phyloP scores from a whole-genome alignment of 2,113 vertebrate genomes.

The Strigops habroptila region DNA sequence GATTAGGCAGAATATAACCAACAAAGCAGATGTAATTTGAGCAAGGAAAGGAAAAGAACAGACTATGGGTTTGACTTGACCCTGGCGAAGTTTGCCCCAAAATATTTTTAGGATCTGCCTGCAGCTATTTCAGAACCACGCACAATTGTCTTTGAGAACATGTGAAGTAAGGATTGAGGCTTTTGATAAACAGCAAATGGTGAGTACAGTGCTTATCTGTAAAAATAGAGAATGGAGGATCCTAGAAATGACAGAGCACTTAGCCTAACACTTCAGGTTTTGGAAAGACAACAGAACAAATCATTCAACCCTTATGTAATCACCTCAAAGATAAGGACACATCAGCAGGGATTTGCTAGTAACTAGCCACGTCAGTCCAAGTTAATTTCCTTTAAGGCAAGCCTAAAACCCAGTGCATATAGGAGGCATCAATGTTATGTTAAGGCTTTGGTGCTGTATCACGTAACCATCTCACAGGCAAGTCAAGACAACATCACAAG shows the following conservation, averaged over 20 bases:
- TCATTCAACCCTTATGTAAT: not conserved
- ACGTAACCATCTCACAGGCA: not conserved
- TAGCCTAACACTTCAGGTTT: not conserved
- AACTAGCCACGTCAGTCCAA: not conserved
- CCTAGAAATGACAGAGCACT: conserved; percentile 7
- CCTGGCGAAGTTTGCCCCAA: not conserved
- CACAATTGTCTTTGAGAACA: not conserved
- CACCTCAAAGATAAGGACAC: not conserved
- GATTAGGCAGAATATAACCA: not conserved
- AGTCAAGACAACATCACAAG: not conserved
- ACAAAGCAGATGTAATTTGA: not conserved
- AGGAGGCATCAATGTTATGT: rapidly evolving
- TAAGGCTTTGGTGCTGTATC: not conserved
- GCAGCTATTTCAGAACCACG: not conserved
- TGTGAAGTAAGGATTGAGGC: not conserved
- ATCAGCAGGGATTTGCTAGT: not conserved
- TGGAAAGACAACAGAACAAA: conserved; percentile 14
- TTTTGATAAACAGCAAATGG: not conserved
- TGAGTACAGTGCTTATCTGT: not conserved
- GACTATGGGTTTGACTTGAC: not conserved
- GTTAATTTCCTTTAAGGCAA: not conserved
- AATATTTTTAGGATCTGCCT: not conserved
- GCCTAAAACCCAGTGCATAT: not conserved
- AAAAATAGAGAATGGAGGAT: not conserved
- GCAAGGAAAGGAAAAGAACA: not conserved